These are phyloP conservation scores for Papilio xuthus DNA, from an alignment of 1,140 invertebrate genomes.

Conservation along the genomic window DNA sequence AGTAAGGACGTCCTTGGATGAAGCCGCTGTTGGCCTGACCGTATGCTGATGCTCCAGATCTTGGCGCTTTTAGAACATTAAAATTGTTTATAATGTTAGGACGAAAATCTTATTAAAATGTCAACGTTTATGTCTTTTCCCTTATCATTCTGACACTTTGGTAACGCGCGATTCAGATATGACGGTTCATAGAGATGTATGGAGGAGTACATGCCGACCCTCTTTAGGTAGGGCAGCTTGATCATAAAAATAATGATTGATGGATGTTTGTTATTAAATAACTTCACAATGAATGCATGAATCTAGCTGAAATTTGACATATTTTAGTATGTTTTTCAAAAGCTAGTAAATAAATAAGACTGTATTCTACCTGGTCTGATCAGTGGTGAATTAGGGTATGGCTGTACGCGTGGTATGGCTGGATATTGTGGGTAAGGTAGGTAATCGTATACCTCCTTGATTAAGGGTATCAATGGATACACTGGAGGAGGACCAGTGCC, in stretches of 20 bases:
- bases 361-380: background rate
- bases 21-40: background rate
- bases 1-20: background rate
- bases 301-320: too few species aligned
- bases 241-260: too few species aligned
- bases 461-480: background rate
- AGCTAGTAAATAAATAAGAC: background rate
- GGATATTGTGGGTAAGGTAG: background rate
- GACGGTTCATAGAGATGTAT: too few species aligned
- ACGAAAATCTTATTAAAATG: too few species aligned
- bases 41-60: background rate
- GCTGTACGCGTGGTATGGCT: background rate
- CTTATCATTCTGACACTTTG: too few species aligned
- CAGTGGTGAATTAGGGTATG: background rate
- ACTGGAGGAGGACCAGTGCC: background rate
- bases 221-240: too few species aligned
- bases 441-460: background rate
- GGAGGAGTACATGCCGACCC: too few species aligned
- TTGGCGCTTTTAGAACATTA: background rate
- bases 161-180: too few species aligned
- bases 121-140: too few species aligned
- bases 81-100: background rate
- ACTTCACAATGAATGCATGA: too few species aligned
- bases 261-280: too few species aligned
- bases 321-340: background rate